phyloP scores from a whole-genome alignment of 1,140 invertebrate species.

The Bombus terrestris region DNA sequence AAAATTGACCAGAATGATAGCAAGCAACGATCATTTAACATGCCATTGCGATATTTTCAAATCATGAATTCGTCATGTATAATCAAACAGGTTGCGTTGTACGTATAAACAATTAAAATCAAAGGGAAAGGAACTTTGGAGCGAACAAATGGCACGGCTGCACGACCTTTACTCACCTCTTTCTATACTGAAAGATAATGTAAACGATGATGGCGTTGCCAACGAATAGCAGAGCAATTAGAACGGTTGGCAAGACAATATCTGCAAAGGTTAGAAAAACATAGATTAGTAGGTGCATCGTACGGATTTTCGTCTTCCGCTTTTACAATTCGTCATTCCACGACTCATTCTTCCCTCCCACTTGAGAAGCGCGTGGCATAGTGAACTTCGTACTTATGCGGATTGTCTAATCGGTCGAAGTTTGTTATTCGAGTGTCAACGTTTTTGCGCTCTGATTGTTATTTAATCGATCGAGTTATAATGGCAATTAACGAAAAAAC shows the following conservation, averaged over 20 bases:
- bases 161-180: slow-evolving; percentile 82
- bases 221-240: slow-evolving; percentile 86
- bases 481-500: background rate
- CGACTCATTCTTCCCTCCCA: background rate
- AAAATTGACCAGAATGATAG: background rate
- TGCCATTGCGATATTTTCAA: background rate
- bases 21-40: background rate
- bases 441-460: slow-evolving; percentile 22
- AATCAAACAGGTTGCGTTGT: background rate
- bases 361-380: slow-evolving; percentile 37
- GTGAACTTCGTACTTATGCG: slow-evolving; percentile 65
- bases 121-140: background rate
- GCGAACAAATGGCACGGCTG: background rate
- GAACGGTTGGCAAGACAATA: slow-evolving; percentile 85
- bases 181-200: slow-evolving; percentile 87
- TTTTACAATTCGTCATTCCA: slow-evolving; percentile 6
- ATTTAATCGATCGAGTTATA: background rate
- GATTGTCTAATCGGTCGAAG: slow-evolving; percentile 41
- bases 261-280: slow-evolving; percentile 82
- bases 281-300: slow-evolving; percentile 41
- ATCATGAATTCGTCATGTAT: background rate
- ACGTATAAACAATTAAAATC: background rate
- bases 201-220: slow-evolving; percentile 87
- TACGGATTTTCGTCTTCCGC: background rate
- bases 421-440: slow-evolving; percentile 16